Evolutionary conservation across 2,113 vertebrate genomes (phyloP), one percentile per base, ranked within the genome.

Genomic region (Platichthys flesus): DNA sequence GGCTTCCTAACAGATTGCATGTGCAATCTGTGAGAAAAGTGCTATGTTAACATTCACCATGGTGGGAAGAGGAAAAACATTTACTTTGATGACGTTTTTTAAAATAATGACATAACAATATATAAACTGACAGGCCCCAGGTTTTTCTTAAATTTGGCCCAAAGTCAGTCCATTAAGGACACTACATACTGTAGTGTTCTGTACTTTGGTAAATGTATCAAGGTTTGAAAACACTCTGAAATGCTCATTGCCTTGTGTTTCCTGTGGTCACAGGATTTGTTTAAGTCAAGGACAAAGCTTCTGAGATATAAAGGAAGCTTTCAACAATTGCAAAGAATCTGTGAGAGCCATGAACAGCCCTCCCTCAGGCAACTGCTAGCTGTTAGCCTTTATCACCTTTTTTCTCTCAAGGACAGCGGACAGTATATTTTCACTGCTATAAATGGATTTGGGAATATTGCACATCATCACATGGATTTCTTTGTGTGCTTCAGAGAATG

Each of bases 361-460:
- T 63, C 66, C 83, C 75, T 51, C 61, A 61, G 82, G 78, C 78
- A 13, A 45, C 67, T 51, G 37, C 55, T 74, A 52, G 63, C 55
- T 72, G 59, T 62, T 76, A 72, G 76, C 71, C 67, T 66, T 81
- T 26, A 57, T 80, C 63, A 20, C 58, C 66, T 20, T 66, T 40
- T 67, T 35, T 78, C 73, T 71, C 71, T 35, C 24, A 65, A 74
- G 56, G 65, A 83, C 66, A 23, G 51, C 68, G 21, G 37, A n/a
- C 35, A 40, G 59, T 37, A 23, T 31, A 79, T 61, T 76, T 74
- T 52, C 45, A 72, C 74, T 78, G 51, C 59, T 74, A 15, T 78
- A 55, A 73, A 83, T 83, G 67, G 73, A 75, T 84, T 78, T 82
- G 55, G 72, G 57, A 12, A 61, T 72, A 62, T 70, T 2, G 21